Evolutionary conservation across 64 coral and sea anemone species (phyloP), one percentile per base, ranked within the genome.

Genomic region (Platygyra sinensis): DNA sequence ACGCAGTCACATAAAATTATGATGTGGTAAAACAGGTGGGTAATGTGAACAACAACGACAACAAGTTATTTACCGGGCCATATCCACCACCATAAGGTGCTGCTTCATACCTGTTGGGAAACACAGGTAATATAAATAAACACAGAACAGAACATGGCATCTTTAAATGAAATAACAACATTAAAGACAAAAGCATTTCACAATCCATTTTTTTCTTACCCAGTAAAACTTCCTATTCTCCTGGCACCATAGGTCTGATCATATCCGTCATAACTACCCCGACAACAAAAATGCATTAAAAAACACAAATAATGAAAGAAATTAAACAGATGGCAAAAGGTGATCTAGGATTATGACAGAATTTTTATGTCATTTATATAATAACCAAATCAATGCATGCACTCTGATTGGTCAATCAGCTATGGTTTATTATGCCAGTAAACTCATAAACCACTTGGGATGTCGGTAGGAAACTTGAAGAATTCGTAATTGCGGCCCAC

Each of bases 61-160:
- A 33, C 22, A 79, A 83, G 9, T 12, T 30, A 38, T 33, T 85
- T 51, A 85, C 81, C 81, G 81, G 81, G 38, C 81, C 81, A 72
- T 85, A 85, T 85, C 81, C 81, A 85, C 81, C 81, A 18, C 81
- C 81, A 20, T 85, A 85, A 10, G 81, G 62, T 29, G 81, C 62
- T 71, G 81, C 19, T 71, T 85, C 81, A 39, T 85, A 85, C 71
- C 81, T 85, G 81, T 69, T 25, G 39, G n/a, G 24, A 10, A 69
- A 72, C 5, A 85, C 61, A 85, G 16, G 10, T n/a, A 4, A 77
- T 2, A 9, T 51, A 46, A 52, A 6, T 69, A 10, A 69, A 7
- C 9, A 2, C 65, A 69, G 5, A n/a, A 69, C 19, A 67, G 4
- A 7, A 69, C 11, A 69, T 2, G 22, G 65, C n/a, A 8, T 27